A percentile compares a stretch with the other conserved stretches of the same genome.
Conservation (phyloP, 2,113 vertebrate genomes). For the Microcebus jonahi region DNA sequence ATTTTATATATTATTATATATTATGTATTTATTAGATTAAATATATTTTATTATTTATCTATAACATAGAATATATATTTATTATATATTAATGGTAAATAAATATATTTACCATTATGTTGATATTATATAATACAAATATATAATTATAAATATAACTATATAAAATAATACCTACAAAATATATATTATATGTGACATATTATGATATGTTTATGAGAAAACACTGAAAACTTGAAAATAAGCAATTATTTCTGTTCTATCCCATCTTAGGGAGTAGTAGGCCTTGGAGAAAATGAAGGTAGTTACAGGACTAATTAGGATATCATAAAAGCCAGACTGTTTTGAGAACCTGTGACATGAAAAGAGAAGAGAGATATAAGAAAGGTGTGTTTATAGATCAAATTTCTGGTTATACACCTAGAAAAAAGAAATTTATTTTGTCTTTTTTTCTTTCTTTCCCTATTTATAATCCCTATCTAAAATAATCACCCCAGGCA, state of each 20-base stretch:
- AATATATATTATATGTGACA: neutral
- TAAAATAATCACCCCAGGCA: neutral
- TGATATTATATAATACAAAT: neutral
- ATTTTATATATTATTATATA: neutral
- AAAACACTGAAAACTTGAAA: neutral
- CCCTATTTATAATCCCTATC: neutral
- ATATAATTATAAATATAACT: neutral
- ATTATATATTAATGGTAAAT: neutral
- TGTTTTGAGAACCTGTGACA: neutral
- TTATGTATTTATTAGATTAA: neutral
- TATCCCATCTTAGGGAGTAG: neutral
- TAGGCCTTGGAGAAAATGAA: neutral
- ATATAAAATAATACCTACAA: neutral
- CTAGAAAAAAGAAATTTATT: neutral
- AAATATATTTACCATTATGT: neutral
- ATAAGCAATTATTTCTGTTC: neutral
- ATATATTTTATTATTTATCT: neutral
- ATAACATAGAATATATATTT: neutral
- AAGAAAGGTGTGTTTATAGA: neutral
- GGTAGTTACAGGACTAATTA: neutral
- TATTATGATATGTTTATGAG: neutral
- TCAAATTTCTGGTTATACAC: neutral
- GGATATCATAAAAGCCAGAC: neutral
- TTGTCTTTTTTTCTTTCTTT: neutral
- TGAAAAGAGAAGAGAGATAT: neutral